Percentiles rank a stretch among this genome's conserved stretches.
phyloP scores from a whole-genome alignment of 1,140 invertebrate species.

The Phymastichus coffea region DNA sequence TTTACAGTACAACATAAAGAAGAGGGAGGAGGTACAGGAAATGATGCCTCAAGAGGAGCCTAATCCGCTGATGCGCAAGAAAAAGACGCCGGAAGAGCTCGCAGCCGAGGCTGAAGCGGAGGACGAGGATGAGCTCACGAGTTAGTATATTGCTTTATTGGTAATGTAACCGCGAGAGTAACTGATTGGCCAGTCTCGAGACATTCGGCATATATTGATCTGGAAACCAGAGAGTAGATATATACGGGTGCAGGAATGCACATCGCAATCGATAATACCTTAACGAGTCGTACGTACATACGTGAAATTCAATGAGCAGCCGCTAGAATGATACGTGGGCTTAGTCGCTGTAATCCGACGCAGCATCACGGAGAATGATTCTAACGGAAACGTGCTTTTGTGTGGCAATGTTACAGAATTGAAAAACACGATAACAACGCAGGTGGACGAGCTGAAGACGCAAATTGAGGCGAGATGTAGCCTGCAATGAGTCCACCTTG shows the following conservation, averaged over 20 bases:
- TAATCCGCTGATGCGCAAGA: conserved; percentile 91
- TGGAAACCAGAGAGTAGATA: too few relatives aligned
- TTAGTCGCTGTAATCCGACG: not conserved
- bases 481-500: conserved; percentile 70
- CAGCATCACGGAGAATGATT: not conserved
- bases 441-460: conserved; percentile 91
- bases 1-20: conserved; percentile 96
- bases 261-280: conserved; percentile 36
- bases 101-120: conserved; percentile 92
- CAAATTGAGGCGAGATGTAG: conserved; percentile 93
- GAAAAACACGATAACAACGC: conserved; percentile 92
- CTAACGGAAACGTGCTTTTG: conserved; percentile 7
- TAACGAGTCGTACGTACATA: conserved; percentile 40
- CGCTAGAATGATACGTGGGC: too few relatives aligned
- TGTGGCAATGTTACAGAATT: too few relatives aligned
- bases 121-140: conserved; percentile 95
- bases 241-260: too few relatives aligned
- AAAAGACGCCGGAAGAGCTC: conserved; percentile 95
- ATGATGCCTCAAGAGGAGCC: conserved; percentile 75
- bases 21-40: conserved; percentile 88
- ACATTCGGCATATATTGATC: too few relatives aligned
- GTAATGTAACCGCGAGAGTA: too few relatives aligned
- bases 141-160: conserved; percentile 66
- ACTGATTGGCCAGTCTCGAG: too few relatives aligned
- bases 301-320: conserved; percentile 34